A percentile compares a stretch with the other conserved stretches of the same genome.
These are phyloP conservation scores for Lampris incognitus DNA, from an alignment of 2,113 vertebrate genomes.

Conservation along the genomic window DNA sequence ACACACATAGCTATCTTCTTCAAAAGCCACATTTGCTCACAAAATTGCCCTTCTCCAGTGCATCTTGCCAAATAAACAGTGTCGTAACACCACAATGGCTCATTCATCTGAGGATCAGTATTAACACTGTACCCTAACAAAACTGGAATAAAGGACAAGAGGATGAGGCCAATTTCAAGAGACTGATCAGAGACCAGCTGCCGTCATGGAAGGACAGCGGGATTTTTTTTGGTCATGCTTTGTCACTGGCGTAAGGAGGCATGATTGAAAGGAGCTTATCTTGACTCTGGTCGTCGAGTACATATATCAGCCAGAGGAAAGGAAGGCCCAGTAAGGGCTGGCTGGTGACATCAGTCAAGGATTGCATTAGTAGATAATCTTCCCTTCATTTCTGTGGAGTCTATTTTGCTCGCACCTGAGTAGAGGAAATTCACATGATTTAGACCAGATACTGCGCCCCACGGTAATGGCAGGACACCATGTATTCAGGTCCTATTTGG, in stretches of 20 bases:
- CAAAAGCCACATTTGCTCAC: background rate
- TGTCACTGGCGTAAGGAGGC: too few relatives aligned
- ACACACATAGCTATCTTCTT: too few relatives aligned
- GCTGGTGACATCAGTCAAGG: slow-evolving; percentile 49
- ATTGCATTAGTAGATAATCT: slow-evolving; percentile 64
- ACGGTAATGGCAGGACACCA: too few relatives aligned
- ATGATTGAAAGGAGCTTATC: too few relatives aligned
- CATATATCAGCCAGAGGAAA: too few relatives aligned
- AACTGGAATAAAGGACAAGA: too few relatives aligned
- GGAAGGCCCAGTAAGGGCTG: slow-evolving; percentile 20
- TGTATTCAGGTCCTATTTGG: background rate
- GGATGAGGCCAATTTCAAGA: too few relatives aligned
- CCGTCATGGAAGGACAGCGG: too few relatives aligned
- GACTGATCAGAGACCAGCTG: too few relatives aligned
- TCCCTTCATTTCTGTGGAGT: slow-evolving; percentile 32
- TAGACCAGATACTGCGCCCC: background rate
- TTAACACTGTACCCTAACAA: too few relatives aligned
- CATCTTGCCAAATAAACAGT: background rate
- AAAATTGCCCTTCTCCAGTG: background rate
- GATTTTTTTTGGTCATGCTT: too few relatives aligned
- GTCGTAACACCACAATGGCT: background rate
- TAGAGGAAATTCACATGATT: slow-evolving; percentile 13
- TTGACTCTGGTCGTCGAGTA: too few relatives aligned
- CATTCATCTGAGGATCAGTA: background rate
- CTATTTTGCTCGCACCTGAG: slow-evolving; percentile 6